These are phyloP conservation scores for Phaenicophaeus curvirostris DNA, from an alignment of 2,797 vertebrate species.

Conservation along the genomic window DNA sequence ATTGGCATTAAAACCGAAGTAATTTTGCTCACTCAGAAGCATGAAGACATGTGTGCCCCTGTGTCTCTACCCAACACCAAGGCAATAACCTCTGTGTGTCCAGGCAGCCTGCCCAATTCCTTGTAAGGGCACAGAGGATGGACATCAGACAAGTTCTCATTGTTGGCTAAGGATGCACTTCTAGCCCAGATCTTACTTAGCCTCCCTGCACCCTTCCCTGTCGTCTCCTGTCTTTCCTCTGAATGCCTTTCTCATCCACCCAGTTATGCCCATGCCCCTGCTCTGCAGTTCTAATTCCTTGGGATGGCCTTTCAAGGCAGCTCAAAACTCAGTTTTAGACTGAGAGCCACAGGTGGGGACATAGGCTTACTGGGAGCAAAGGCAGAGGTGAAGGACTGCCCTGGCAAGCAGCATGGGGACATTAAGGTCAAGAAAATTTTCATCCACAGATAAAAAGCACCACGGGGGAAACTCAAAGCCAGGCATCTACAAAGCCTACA, in stretches of 20 bases:
- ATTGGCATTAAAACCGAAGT: background rate
- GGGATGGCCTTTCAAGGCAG: background rate
- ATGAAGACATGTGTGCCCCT: background rate
- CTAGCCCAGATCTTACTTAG: background rate
- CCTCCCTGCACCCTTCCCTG: background rate
- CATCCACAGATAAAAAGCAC: conserved; percentile 18
- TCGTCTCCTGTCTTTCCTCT: background rate
- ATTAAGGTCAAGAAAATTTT: conserved; percentile 27
- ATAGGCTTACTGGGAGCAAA: background rate
- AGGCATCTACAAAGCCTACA: background rate
- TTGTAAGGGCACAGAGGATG: fast-evolving
- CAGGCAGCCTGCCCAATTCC: fast-evolving
- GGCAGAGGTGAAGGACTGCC: background rate
- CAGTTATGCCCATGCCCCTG: background rate
- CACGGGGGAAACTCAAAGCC: background rate
- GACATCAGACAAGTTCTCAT: background rate
- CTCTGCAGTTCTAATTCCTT: conserved; percentile 7
- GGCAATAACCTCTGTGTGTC: fast-evolving
- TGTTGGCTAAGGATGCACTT: background rate
- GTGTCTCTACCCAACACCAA: background rate
- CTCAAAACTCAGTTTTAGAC: background rate
- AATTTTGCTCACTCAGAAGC: background rate
- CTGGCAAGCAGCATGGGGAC: background rate
- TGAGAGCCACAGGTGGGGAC: background rate
- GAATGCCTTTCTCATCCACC: background rate